Conservation (phyloP, 2,797 vertebrate genomes). For the Anisognathus igniventris region DNA sequence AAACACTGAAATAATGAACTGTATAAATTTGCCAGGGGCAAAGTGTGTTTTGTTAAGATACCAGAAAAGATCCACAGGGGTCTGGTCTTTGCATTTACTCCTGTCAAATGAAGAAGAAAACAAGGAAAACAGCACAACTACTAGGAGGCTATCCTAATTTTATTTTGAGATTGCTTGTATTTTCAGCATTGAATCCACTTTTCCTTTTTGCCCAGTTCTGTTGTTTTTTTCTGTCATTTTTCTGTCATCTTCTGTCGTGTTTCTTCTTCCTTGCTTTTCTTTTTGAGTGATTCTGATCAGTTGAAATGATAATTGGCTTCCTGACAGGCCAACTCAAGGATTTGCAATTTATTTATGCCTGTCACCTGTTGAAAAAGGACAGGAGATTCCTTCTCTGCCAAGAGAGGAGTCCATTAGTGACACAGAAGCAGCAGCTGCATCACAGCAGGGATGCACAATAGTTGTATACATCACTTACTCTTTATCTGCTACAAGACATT, state of each 20-base stretch:
- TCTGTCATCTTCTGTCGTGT: not conserved
- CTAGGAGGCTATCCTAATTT: not conserved
- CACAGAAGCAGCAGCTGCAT: slow-evolving; percentile 10
- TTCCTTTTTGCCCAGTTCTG: not conserved
- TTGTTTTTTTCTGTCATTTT: not conserved
- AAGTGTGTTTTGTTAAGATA: slow-evolving; percentile 43
- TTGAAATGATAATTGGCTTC: not conserved
- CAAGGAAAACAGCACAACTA: not conserved
- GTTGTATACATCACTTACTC: not conserved
- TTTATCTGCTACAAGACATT: not conserved
- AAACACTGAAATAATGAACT: slow-evolving; percentile 22
- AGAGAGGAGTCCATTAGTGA: not conserved
- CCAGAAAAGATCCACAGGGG: not conserved
- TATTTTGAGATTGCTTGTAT: not conserved
- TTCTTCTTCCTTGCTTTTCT: not conserved
- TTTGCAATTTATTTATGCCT: slow-evolving; percentile 25
- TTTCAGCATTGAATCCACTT: not conserved
- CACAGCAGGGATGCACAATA: not conserved
- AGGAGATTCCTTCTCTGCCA: not conserved
- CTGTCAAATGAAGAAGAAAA: not conserved
- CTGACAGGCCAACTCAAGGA: not conserved
- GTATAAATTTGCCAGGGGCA: slow-evolving; percentile 1
- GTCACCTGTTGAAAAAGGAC: slow-evolving; percentile 38
- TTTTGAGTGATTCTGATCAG: not conserved
- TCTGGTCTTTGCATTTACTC: not conserved